Evolutionary conservation across 2,797 vertebrate species (phyloP).

Genomic region (Spea hammondii): DNA sequence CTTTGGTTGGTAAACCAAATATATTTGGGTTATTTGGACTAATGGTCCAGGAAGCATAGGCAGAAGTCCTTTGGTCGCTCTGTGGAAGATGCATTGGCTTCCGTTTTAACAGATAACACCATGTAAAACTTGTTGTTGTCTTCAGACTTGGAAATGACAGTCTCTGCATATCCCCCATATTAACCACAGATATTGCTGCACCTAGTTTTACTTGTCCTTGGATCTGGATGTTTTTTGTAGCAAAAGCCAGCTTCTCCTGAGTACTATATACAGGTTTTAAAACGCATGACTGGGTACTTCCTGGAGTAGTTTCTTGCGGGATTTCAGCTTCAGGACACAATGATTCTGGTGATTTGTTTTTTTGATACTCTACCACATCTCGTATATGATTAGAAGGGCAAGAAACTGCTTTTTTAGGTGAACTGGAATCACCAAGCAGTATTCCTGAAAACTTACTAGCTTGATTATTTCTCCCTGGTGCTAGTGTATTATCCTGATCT

Average conservation of each 20-base stretch:
- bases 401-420: conserved; percentile 62
- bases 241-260: conserved; percentile 74
- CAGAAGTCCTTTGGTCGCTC: conserved; percentile 85
- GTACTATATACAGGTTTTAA: conserved; percentile 70
- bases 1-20: conserved; percentile 89
- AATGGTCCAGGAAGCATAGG: conserved; percentile 86
- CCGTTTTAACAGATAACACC: conserved; percentile 93
- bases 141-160: conserved; percentile 91
- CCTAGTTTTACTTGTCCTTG: conserved; percentile 74
- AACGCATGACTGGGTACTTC: conserved; percentile 58
- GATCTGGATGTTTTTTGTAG: conserved; percentile 66
- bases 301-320: conserved; percentile 57
- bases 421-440: conserved; percentile 57
- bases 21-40: conserved; percentile 86
- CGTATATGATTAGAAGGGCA: conserved; percentile 65
- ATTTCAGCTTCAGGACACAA: conserved; percentile 55
- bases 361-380: conserved; percentile 70
- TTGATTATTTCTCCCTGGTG: conserved; percentile 63
- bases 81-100: conserved; percentile 85
- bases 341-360: conserved; percentile 58
- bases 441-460: conserved; percentile 57
- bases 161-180: conserved; percentile 76
- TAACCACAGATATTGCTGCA: conserved; percentile 70
- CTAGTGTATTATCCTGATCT: conserved; percentile 74
- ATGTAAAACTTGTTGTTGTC: conserved; percentile 90